These are phyloP conservation scores for Cepphus grylle DNA, from an alignment of 2,113 vertebrate species.

Conservation along the genomic window DNA sequence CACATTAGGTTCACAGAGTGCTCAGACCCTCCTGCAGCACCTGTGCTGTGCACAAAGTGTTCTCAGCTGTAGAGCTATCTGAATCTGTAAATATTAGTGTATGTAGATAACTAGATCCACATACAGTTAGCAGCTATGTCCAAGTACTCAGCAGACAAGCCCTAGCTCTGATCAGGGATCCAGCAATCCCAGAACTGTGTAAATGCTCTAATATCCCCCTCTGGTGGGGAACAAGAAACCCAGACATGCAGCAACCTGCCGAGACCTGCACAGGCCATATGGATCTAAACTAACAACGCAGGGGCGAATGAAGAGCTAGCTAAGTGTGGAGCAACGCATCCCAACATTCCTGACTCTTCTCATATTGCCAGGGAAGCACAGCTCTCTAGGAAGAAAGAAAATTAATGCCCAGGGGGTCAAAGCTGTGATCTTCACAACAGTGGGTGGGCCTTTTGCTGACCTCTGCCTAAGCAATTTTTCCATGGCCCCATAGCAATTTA, in stretches of 20 bases:
- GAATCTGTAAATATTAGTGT: background rate
- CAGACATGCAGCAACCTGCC: background rate
- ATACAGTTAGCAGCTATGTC: background rate
- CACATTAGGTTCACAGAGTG: background rate
- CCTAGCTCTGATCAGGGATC: background rate
- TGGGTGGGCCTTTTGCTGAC: background rate
- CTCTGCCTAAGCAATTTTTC: background rate
- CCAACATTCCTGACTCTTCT: background rate
- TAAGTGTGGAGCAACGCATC: fast-evolving
- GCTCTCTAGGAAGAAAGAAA: background rate
- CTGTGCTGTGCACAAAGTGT: background rate
- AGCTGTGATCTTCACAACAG: background rate
- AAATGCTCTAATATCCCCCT: background rate
- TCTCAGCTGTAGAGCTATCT: background rate
- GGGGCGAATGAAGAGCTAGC: fast-evolving
- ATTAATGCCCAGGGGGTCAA: background rate
- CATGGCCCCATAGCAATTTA: background rate
- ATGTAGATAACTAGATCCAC: background rate
- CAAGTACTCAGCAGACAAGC: background rate
- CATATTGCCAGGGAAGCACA: background rate
- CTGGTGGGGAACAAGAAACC: background rate
- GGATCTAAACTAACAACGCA: background rate
- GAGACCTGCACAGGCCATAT: background rate
- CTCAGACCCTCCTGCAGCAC: background rate
- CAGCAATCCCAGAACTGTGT: background rate